Percentiles rank a stretch among this genome's conserved stretches.
phyloP scores from a whole-genome alignment of 2,888 invertebrate genomes.

The Pteria penguin region DNA sequence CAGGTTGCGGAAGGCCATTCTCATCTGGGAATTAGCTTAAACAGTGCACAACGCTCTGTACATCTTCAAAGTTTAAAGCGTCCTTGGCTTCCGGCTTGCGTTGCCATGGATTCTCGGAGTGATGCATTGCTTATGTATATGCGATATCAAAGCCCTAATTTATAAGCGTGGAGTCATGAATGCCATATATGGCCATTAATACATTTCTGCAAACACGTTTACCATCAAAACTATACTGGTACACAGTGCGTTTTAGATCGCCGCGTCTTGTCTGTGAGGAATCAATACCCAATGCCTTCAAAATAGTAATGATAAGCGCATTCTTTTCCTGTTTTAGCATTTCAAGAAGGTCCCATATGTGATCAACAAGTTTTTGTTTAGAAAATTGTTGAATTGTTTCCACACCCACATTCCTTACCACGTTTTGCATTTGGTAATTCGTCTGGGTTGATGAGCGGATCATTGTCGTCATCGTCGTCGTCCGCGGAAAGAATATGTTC shows the following conservation, averaged over 20 bases:
- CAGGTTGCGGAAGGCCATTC: constrained; percentile 15
- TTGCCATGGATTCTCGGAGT: constrained; percentile 13
- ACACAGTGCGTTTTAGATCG: not conserved
- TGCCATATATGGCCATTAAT: not conserved
- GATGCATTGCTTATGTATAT: not conserved
- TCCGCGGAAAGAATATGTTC: no score
- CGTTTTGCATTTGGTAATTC: not conserved
- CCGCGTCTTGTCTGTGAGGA: not conserved
- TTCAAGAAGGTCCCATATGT: not conserved
- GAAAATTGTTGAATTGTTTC: not conserved
- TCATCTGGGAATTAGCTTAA: constrained; percentile 1
- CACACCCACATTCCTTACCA: not conserved
- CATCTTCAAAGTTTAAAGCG: constrained; percentile 7
- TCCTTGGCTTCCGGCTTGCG: not conserved
- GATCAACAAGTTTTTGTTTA: not conserved
- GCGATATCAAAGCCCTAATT: not conserved
- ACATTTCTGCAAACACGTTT: not conserved
- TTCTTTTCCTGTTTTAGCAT: not conserved
- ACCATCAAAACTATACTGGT: not conserved
- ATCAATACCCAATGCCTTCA: not conserved
- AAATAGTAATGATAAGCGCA: not conserved
- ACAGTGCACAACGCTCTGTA: constrained; percentile 1
- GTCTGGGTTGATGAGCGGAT: no score
- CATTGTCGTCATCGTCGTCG: no score
- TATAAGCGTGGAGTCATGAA: not conserved